Base-by-base conservation (phyloP, 35 echinoderm and acorn worm species). In the Patiria miniata region DNA sequence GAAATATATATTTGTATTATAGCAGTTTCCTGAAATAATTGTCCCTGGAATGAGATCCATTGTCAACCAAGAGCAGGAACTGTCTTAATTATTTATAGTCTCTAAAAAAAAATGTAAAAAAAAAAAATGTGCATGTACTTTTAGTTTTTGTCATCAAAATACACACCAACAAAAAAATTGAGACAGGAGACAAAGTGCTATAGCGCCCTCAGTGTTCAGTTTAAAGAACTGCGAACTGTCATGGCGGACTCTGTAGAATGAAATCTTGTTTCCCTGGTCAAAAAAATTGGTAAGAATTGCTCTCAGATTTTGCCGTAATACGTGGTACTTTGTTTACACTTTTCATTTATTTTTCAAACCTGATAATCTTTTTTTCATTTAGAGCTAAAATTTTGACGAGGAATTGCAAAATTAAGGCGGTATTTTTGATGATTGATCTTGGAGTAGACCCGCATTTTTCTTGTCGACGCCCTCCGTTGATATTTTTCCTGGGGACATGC, bases 231-330 rank as follows among this genome's bases (percentile, higher is more conserved):
- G 65, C 0, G 3, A 22, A 73, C 26, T 73, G 65, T 73, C 65
- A 73, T 73, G 65, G 65, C 65, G 65, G 65, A 26, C 34, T 73
- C 34, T 30, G 65, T 26, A 73, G 65, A 73, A 73, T 73, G 65
- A 73, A 73, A 73, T 32, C 29, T 73, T 73, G 65, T 73, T 73
- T 73, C 65, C 65, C 65, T 32, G 65, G 26, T 10, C 29, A 23
- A 73, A 73, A 73, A 73, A 7, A 47, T 2, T 26, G 26, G 65
- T 73, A 73, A 30, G 65, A 28, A 32, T 73, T 73, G 14, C 65
- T 22, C 21, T 30, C 65, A 32, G 2, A 28, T 28, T 36, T 36
- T 32, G 7, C 65, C 65, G 14, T 7, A 0, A 28, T 1, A 26
- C 34, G 26, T 30, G 26, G 2, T 30, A 7, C 7, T 73, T 30